Evolutionary conservation across 2,888 invertebrate genomes (phyloP).

Genomic region (Strigamia transsilvanica): DNA sequence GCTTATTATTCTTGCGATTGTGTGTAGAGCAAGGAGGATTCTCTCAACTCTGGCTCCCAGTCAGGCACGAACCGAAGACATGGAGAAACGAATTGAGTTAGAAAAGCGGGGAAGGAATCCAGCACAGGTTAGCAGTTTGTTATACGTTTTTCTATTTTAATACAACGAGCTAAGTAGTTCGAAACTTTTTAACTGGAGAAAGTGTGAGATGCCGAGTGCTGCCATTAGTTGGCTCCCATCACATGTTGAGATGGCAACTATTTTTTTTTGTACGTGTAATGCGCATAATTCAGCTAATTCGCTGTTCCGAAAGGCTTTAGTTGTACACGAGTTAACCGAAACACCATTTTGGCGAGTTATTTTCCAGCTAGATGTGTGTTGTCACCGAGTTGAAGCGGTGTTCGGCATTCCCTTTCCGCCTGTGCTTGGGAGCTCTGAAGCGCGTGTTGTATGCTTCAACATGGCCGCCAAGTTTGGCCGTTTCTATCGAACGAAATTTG

Average conservation of each 20-base stretch:
- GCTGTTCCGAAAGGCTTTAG: neutral
- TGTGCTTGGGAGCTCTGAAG: constrained; percentile 9
- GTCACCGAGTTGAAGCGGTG: constrained; percentile 4
- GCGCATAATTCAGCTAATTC: neutral
- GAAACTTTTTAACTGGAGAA: constrained; percentile 15
- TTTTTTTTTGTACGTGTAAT: neutral
- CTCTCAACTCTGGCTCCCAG: constrained; percentile 56
- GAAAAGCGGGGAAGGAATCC: constrained; percentile 92
- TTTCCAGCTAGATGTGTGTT: neutral
- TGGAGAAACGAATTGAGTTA: constrained; percentile 95
- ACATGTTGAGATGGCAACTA: constrained; percentile 17
- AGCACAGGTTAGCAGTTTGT: constrained; percentile 71
- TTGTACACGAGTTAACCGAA: neutral
- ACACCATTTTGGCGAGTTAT: neutral
- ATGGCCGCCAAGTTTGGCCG: constrained; percentile 32
- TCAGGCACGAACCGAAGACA: constrained; percentile 63
- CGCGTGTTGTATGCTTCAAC: constrained; percentile 52
- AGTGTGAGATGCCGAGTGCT: constrained; percentile 20
- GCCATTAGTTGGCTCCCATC: constrained; percentile 16
- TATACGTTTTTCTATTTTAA: neutral
- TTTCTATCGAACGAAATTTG: constrained; percentile 6
- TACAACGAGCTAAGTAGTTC: neutral
- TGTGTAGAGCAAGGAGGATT: constrained; percentile 43
- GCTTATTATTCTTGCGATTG: constrained; percentile 51
- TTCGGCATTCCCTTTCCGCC: constrained; percentile 20